Conservation (phyloP, 1,140 invertebrate species). For the Helicoverpa zea region DNA sequence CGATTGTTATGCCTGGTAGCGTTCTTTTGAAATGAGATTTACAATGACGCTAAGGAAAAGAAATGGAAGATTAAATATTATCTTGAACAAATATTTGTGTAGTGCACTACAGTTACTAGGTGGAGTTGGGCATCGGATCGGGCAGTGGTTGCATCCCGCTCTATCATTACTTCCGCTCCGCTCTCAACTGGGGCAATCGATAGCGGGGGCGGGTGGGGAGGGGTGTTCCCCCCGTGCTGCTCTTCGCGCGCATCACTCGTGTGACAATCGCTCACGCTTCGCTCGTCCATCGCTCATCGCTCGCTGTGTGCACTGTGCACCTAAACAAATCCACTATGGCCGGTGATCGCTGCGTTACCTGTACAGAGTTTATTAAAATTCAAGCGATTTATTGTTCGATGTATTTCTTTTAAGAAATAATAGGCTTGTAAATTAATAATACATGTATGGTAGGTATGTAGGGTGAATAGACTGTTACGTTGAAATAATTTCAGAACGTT, state of each 20-base stretch:
- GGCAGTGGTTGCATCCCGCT: conserved; percentile 84
- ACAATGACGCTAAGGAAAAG: conserved; percentile 70
- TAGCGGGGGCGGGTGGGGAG: conserved; percentile 69
- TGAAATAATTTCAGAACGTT: too few species aligned
- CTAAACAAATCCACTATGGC: conserved; percentile 36
- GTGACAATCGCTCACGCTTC: conserved; percentile 79
- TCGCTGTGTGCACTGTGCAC: conserved; percentile 22
- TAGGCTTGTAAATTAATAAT: background rate
- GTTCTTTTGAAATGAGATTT: conserved; percentile 57
- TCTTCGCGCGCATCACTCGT: conserved; percentile 77
- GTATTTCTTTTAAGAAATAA: background rate
- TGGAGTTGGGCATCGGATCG: conserved; percentile 79
- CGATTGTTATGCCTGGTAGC: background rate
- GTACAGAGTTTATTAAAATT: conserved; percentile 21
- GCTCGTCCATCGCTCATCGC: conserved; percentile 57
- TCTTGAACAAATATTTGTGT: conserved; percentile 82
- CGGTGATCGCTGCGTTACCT: background rate
- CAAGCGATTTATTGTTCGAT: background rate
- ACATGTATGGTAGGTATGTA: background rate
- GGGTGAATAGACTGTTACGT: too few species aligned
- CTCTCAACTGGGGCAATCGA: conserved; percentile 86
- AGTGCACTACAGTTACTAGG: conserved; percentile 80
- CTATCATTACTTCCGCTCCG: conserved; percentile 84
- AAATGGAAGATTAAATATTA: conserved; percentile 82
- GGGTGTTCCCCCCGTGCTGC: conserved; percentile 55